Evolutionary conservation across 2,888 invertebrate genomes (phyloP), one percentile per base, ranked within the genome.

Genomic region (Cantharis rufa): DNA sequence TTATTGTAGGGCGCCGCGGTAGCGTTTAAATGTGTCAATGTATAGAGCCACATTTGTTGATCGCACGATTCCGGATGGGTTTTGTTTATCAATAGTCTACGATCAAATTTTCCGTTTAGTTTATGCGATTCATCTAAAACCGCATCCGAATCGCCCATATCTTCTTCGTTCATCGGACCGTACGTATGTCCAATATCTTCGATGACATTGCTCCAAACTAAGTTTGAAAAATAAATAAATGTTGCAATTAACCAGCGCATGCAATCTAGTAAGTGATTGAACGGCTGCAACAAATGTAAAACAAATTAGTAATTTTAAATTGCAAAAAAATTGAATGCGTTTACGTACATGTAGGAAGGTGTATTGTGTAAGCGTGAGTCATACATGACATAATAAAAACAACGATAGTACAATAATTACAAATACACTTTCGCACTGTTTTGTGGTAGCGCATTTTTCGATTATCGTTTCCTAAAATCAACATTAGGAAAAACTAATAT

Each of bases 11-110:
- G 86, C 75, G 86, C 86, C 18, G 79, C 84, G 0, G 87, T 85
- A 24, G 86, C 84, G 75, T 87, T 87, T 69, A 85, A 82, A 77
- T 86, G 85, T 0, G 86, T 83, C 70, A 88, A 78, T n/a, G 84
- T 86, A 77, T 88, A 88, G 10, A 88, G 76, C 81, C 84, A 87
- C 81, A 88, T 83, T 75, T 94, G 93, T 85, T 95, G 91, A 86
- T 97, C 97, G 87, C 97, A 97, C 1, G 96, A 94, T 81, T 95
- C 94, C 1, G 96, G 95, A 76, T 94, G 91, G 0, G 97, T 96
- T 83, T 95, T 90, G 83, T 94, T 93, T 82, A 95, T 92, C 62
- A 93, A 88, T 1, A 94, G 91, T 71, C 84, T 78, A 7, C 83
- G 84, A 86, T 92, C 91, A 84, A 92, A 89, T 78, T 92, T 87